Percentiles rank a stretch among this genome's conserved stretches.
phyloP scores from a whole-genome alignment of 2,113 vertebrate species.

The Echinops telfairi region DNA sequence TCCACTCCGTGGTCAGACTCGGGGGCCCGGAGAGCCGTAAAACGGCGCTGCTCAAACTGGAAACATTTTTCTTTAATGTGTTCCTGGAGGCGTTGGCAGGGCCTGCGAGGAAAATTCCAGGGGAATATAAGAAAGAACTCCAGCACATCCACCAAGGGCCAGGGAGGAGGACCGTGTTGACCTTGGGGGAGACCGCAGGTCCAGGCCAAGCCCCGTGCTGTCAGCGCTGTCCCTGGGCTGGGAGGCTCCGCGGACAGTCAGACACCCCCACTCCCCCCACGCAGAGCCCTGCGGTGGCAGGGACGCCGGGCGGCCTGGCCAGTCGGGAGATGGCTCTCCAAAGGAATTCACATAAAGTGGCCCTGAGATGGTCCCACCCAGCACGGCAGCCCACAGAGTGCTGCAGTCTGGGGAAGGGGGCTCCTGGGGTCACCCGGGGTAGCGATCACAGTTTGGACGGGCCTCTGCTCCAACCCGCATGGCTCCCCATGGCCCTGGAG shows the following conservation, averaged over 20 bases:
- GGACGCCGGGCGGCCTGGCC: background rate
- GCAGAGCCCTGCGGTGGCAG: background rate
- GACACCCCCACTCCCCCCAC: background rate
- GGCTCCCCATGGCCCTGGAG: background rate
- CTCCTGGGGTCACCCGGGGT: background rate
- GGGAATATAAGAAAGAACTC: conserved; percentile 27
- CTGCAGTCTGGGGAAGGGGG: background rate
- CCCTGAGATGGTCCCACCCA: background rate
- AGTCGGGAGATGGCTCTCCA: background rate
- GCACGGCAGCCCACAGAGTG: background rate
- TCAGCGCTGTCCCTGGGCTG: background rate
- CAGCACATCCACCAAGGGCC: background rate
- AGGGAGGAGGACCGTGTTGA: background rate
- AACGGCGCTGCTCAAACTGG: conserved; percentile 57
- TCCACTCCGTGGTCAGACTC: conserved; percentile 65
- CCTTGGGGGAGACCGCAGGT: background rate
- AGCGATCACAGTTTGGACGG: background rate
- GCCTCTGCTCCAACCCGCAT: background rate
- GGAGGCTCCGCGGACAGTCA: background rate
- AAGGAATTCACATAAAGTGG: conserved; percentile 42
- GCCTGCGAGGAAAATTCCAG: conserved; percentile 75
- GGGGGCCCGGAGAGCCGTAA: conserved; percentile 14
- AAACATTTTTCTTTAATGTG: conserved; percentile 66
- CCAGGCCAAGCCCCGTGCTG: background rate
- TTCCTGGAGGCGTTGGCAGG: conserved; percentile 71